Conservation (phyloP, 2,113 vertebrate species). For the Coreoperca whiteheadi region DNA sequence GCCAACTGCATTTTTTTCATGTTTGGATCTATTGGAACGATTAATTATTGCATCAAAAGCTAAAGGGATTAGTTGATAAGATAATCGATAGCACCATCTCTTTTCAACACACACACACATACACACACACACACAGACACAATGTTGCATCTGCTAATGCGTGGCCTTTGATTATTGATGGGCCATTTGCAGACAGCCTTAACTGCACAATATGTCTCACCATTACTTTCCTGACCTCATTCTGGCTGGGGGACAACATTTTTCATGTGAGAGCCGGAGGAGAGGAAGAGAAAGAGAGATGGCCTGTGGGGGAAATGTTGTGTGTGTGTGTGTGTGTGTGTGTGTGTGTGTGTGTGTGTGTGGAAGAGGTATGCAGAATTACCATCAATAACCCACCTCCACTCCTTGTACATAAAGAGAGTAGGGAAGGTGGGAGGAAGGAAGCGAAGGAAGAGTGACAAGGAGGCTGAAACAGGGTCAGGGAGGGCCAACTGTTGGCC, state of each 20-base stretch:
- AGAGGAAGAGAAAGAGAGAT: conserved; percentile 68
- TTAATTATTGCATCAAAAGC: conserved; percentile 41
- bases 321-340: conserved; percentile 34
- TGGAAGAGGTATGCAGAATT: conserved; percentile 71
- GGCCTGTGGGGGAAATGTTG: conserved; percentile 54
- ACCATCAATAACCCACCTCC: conserved; percentile 82
- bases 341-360: conserved; percentile 17
- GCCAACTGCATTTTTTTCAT: conserved; percentile 3
- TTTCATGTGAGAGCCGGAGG: conserved; percentile 76
- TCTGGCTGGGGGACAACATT: conserved; percentile 82
- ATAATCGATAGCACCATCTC: conserved; percentile 50
- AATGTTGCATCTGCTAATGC: conserved; percentile 65
- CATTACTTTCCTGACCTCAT: conserved; percentile 83
- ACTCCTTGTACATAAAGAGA: conserved; percentile 42
- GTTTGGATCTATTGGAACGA: conserved; percentile 22
- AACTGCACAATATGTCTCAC: conserved; percentile 79
- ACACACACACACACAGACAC: conserved; percentile 22
- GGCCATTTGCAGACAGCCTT: conserved; percentile 72
- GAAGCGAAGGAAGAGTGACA: conserved; percentile 53
- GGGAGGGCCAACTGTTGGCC: conserved; percentile 67
- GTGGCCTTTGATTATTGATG: conserved; percentile 78
- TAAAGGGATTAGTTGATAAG: conserved; percentile 30
- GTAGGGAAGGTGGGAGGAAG: conserved; percentile 42
- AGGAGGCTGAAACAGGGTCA: conserved; percentile 50
- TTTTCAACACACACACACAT: conserved; percentile 22